phyloP scores from a whole-genome alignment of 1,140 invertebrate genomes.

The Sarcophaga bullata region DNA sequence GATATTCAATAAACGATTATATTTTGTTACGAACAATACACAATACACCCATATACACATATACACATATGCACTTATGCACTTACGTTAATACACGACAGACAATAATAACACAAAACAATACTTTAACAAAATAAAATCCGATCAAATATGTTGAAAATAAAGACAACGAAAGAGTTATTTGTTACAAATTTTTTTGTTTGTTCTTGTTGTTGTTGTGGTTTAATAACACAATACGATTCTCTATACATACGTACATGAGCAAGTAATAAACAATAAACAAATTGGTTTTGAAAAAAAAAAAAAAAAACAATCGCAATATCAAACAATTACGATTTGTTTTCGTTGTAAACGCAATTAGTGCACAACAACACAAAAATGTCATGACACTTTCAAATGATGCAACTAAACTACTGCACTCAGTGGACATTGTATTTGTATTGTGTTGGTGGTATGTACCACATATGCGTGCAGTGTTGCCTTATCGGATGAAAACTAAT shows the following conservation, averaged over 20 bases:
- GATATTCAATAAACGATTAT: conserved; percentile 9
- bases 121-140: too few species aligned
- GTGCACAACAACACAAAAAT: conserved; percentile 19
- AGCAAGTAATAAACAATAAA: too few species aligned
- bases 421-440: too few species aligned
- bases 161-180: background rate
- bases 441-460: too few species aligned
- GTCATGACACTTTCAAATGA: conserved; percentile 5
- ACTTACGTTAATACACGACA: too few species aligned
- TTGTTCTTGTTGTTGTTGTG: background rate
- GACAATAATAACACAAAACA: too few species aligned
- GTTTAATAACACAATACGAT: background rate
- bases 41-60: background rate
- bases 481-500: too few species aligned
- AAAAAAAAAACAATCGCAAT: background rate
- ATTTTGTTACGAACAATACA: background rate
- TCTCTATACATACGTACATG: too few species aligned
- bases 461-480: too few species aligned
- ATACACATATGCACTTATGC: background rate
- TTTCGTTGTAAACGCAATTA: conserved; percentile 11
- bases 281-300: too few species aligned
- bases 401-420: background rate
- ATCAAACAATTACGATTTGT: conserved; percentile 4
- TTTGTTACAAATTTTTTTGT: background rate
- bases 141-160: background rate